Percentiles rank a stretch among this genome's conserved stretches.
Conservation (phyloP, 2,113 vertebrate genomes). For the Elaphurus davidianus region DNA sequence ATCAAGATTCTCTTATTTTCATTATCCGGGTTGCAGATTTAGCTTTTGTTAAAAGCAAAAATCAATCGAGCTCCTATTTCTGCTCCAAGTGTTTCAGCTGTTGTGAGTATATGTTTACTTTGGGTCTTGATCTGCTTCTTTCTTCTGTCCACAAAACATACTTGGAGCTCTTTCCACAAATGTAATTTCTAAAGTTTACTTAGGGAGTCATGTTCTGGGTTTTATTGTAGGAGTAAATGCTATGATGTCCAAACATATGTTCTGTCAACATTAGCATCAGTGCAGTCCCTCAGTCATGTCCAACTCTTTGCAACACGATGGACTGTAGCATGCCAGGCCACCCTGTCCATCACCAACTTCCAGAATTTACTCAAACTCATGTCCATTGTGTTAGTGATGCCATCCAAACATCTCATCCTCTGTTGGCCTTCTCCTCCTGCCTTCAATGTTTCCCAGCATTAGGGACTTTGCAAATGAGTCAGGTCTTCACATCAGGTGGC, state of each 20-base stretch:
- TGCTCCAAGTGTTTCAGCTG: not conserved
- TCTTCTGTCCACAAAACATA: not conserved
- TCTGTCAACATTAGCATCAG: not conserved
- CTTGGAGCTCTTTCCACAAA: not conserved
- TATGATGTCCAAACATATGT: not conserved
- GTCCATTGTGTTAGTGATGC: not conserved
- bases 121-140: not conserved
- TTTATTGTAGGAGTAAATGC: not conserved
- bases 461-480: not conserved
- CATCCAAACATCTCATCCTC: not conserved
- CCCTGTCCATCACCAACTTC: not conserved
- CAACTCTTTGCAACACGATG: not conserved
- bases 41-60: slow-evolving; percentile 21
- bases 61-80: not conserved
- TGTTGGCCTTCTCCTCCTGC: not conserved
- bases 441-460: not conserved
- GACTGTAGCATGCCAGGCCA: fast-evolving
- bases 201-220: not conserved
- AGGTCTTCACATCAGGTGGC: not conserved
- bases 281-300: not conserved
- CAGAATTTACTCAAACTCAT: not conserved
- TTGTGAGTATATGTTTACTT: not conserved
- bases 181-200: not conserved
- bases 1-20: not conserved
- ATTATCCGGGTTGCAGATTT: not conserved